Conservation (phyloP, 2,888 invertebrate species). For the Drosophila demipolita region DNA sequence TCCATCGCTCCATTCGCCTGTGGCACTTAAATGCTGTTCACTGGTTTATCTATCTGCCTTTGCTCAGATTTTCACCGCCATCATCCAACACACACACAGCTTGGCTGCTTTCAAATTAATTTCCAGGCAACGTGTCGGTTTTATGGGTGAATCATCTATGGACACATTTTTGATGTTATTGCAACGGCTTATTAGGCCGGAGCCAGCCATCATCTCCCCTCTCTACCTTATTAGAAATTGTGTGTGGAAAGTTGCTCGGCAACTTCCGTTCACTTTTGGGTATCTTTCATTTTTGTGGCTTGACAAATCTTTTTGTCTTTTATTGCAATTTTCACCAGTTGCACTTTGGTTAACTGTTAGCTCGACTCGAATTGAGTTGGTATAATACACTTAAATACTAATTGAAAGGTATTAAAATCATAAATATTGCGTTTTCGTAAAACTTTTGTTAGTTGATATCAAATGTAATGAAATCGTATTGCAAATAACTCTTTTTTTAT, state of each 20-base stretch:
- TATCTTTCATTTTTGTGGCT: slow-evolving; percentile 21
- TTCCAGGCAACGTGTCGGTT: slow-evolving; percentile 64
- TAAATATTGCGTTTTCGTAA: slow-evolving; percentile 4
- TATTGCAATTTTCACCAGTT: slow-evolving; percentile 39
- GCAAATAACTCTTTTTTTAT: background rate
- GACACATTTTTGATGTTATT: slow-evolving; percentile 41
- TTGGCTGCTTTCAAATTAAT: slow-evolving; percentile 70
- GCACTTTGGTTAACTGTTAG: slow-evolving; percentile 18
- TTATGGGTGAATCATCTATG: slow-evolving; percentile 29
- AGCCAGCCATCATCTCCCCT: slow-evolving; percentile 6
- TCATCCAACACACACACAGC: background rate
- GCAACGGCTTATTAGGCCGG: slow-evolving; percentile 39
- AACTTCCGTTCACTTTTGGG: slow-evolving; percentile 55
- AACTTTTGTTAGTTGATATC: background rate
- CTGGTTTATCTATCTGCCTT: slow-evolving; percentile 63
- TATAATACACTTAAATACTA: slow-evolving; percentile 37
- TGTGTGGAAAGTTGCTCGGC: slow-evolving; percentile 50
- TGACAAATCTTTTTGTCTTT: slow-evolving; percentile 35
- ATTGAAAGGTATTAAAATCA: slow-evolving; percentile 22
- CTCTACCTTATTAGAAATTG: slow-evolving; percentile 2
- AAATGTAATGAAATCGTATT: no score
- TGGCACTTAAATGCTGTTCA: slow-evolving; percentile 69
- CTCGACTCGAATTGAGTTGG: slow-evolving; percentile 44
- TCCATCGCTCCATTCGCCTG: slow-evolving; percentile 36
- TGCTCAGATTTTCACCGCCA: slow-evolving; percentile 11